These are phyloP conservation scores for Danionella dracula DNA, from an alignment of 2,797 vertebrate species.

Conservation along the genomic window DNA sequence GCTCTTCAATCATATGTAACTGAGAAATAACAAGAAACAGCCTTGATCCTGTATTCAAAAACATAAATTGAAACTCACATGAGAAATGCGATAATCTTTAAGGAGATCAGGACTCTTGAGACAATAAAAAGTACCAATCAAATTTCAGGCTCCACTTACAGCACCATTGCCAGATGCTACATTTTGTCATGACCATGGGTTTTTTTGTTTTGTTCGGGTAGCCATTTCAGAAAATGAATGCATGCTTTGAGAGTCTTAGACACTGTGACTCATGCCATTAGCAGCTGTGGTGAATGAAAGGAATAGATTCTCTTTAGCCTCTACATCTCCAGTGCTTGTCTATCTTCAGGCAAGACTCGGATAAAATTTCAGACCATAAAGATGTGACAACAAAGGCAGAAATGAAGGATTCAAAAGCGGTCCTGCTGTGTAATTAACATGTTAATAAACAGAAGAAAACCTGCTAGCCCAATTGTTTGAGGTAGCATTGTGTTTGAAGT, in stretches of 20 bases:
- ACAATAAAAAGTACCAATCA: neutral
- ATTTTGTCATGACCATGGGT: neutral
- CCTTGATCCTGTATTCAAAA: neutral
- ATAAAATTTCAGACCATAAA: neutral
- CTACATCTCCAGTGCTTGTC: neutral
- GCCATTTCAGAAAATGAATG: conserved; percentile 6
- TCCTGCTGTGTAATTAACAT: neutral
- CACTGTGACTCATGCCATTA: neutral
- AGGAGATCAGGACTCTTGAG: neutral
- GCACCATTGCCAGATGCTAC: conserved; percentile 2
- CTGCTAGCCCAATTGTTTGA: no score
- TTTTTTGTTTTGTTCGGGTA: conserved; percentile 3
- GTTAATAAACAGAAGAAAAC: no score
- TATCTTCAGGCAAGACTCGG: neutral
- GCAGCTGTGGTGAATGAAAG: neutral
- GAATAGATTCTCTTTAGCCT: neutral
- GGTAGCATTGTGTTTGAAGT: no score
- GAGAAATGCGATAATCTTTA: conserved; percentile 1
- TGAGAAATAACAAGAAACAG: neutral
- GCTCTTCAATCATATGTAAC: neutral
- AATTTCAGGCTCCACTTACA: neutral
- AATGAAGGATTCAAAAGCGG: neutral
- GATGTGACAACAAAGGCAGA: neutral
- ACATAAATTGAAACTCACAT: neutral
- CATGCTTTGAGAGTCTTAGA: neutral